A percentile compares a stretch with the other conserved stretches of the same genome.
Evolutionary conservation across 2,113 vertebrate genomes (phyloP).

Genomic region (Symphodus melops): DNA sequence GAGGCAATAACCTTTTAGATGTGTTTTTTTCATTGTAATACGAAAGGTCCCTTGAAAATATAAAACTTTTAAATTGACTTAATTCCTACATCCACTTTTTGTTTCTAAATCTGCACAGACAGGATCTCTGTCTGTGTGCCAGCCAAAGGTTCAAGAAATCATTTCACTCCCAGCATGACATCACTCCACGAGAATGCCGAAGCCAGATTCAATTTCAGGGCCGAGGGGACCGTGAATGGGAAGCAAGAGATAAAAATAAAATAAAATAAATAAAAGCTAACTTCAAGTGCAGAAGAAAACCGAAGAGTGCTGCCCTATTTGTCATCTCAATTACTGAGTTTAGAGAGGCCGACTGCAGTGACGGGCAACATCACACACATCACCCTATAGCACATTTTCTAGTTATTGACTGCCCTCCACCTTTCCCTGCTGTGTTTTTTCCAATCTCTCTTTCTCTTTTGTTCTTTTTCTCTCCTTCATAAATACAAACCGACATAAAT

Average conservation of each 20-base stretch:
- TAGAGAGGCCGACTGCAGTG: conserved; percentile 56
- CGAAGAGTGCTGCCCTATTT: conserved; percentile 41
- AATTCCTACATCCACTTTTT: conserved; percentile 5
- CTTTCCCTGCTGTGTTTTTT: background rate
- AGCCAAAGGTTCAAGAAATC: conserved; percentile 41
- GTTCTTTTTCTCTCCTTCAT: conserved; percentile 48
- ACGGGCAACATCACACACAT: conserved; percentile 19
- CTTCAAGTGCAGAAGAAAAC: conserved; percentile 46
- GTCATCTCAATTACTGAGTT: conserved; percentile 66
- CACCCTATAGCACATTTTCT: conserved; percentile 22
- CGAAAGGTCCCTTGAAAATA: conserved; percentile 27
- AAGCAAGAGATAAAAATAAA: conserved; percentile 48
- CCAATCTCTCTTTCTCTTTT: conserved; percentile 32
- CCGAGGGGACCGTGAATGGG: conserved; percentile 38
- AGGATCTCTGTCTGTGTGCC: conserved; percentile 22
- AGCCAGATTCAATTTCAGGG: conserved; percentile 65
- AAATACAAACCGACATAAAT: conserved; percentile 68
- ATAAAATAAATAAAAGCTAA: conserved; percentile 48
- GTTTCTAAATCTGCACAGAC: conserved; percentile 16
- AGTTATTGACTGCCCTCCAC: conserved; percentile 40
- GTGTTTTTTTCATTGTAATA: background rate
- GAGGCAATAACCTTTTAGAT: too few relatives aligned
- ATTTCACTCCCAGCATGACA: conserved; percentile 50
- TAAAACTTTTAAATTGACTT: conserved; percentile 33
- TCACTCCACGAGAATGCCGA: conserved; percentile 45